Evolutionary conservation across 2,888 invertebrate genomes (phyloP), one percentile per base, ranked within the genome.

Genomic region (Andrena dorsata): DNA sequence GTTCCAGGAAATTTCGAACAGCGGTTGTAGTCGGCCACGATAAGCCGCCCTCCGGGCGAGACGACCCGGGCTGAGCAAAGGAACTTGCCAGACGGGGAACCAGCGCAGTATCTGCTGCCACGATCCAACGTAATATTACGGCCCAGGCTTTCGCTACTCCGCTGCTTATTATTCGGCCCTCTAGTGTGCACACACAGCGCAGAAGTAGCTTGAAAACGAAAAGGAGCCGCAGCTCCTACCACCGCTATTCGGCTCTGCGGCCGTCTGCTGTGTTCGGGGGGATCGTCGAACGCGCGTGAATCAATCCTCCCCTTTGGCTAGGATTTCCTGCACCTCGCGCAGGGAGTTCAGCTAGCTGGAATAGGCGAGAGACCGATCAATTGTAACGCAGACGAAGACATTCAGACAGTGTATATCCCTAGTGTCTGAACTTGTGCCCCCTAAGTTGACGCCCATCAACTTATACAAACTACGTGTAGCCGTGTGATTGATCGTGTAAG

Each of bases 61-160:
- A 89, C 86, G 86, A 86, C 82, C 85, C 78, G 81, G 81, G 83
- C 83, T 86, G 86, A 82, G 88, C 84, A 87, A 88, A 87, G 89
- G 86, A 90, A 90, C 88, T 90, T 90, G 85, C 86, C 85, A 88
- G 86, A 86, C 82, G 86, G 87, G 83, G 74, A 83, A 73, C 79
- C 64, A 58, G 65, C 70, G 26, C 76, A 26, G 72, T 82, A 88
- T 86, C 86, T 84, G 82, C 82, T 83, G 76, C 68, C 86, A 76
- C 84, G 85, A 89, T 87, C 88, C 86, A 75, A 84, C 86, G 87
- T 88, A 89, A 90, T 89, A 89, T 90, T 90, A 86, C 83, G 80
- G 76, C 69, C 47, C 69, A 82, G 75, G 87, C 85, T 86, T 84
- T 89, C 80, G 82, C 85, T 76, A 79, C 86, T 80, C 69, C 68